phyloP scores from a whole-genome alignment of 2,113 vertebrate genomes.

The Myocastor coypus region DNA sequence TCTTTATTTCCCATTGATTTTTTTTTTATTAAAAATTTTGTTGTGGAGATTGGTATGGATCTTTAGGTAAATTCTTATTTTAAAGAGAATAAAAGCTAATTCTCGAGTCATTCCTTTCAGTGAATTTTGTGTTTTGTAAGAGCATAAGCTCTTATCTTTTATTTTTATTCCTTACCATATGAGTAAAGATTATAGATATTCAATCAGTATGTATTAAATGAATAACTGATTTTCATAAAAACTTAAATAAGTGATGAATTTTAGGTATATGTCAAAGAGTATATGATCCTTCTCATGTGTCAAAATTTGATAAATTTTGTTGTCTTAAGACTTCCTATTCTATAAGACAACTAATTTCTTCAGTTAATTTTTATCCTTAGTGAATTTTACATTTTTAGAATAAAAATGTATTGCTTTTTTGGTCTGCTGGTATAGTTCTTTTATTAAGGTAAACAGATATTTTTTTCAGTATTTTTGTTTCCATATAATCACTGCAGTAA shows the following conservation, averaged over 20 bases:
- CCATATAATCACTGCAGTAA: background rate
- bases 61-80: constrained; percentile 10
- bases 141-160: background rate
- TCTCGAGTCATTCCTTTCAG: background rate
- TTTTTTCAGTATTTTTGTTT: constrained; percentile 38
- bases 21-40: constrained; percentile 35
- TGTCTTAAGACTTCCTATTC: constrained; percentile 19
- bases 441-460: constrained; percentile 11
- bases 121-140: constrained; percentile 22
- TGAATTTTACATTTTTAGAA: constrained; percentile 42
- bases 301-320: background rate
- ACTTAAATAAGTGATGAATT: background rate
- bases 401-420: background rate
- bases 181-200: background rate
- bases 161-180: constrained; percentile 29
- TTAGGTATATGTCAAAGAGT: background rate
- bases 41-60: constrained; percentile 10
- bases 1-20: constrained; percentile 41
- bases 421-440: background rate
- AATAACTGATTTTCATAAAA: constrained; percentile 25
- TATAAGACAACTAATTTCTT: constrained; percentile 18
- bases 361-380: background rate
- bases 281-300: background rate
- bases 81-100: constrained; percentile 19
- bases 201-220: background rate